Evolutionary conservation across 2,797 vertebrate species (phyloP), one percentile per base, ranked within the genome.

Genomic region (Poecile montanus): DNA sequence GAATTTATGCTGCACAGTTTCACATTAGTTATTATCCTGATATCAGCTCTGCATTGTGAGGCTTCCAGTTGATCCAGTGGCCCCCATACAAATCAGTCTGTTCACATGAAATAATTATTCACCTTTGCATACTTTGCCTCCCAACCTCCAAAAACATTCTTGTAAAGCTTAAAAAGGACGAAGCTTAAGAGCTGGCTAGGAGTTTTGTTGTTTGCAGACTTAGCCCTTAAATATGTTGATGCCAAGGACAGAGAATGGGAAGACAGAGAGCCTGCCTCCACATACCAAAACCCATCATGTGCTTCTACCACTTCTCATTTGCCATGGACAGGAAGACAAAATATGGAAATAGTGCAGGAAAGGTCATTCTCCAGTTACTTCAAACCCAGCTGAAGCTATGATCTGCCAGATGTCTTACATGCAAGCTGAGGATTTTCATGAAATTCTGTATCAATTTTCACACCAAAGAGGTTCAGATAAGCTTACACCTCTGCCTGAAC

Each of bases 401-500:
- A 86, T 90, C 89, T 89, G 38, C 30, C 78, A 83, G 61, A 93
- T 93, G 27, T 93, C 68, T 95, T 92, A 80, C 2, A 9, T 92
- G 70, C 0, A 7, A 90, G 47, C 25, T 0, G 10, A 61, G 32
- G 8, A 16, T 96, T 94, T 76, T 76, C 21, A 29, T 88, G 40
- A 76, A 65, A 50, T 71, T 88, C 54, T 0, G 0, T 84, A 92
- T 88, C 77, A 82, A 68, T 95, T 94, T 96, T 77, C 89, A 82
- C 79, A 91, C 70, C 77, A 91, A 93, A 94, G 83, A 76, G 27
- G 71, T 91, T 93, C 91, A 88, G 76, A 93, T 74, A 94, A 95
- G 88, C 73, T 91, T 62, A 63, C 1, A 16, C 26, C 40, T 76
- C 83, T 82, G 54, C 32, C 85, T 79, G 77, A 91, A 79, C 74